A percentile compares a stretch with the other conserved stretches of the same genome.
These are phyloP conservation scores for Coreoperca whiteheadi DNA, from an alignment of 2,113 vertebrate species.

Conservation along the genomic window DNA sequence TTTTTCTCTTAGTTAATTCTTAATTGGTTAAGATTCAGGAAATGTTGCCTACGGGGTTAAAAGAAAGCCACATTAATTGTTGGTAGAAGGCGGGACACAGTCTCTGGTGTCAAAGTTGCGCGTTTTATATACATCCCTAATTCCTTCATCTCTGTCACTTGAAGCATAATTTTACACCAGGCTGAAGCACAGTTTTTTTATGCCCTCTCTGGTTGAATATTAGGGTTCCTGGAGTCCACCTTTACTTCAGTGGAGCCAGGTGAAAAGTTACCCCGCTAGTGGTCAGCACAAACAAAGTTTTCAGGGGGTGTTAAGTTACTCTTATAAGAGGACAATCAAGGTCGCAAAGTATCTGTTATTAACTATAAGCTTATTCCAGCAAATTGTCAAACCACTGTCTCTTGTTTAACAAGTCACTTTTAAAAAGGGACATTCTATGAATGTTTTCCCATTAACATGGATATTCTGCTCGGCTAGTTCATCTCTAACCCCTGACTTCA, in stretches of 20 bases:
- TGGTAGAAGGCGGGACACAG: not conserved
- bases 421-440: not conserved
- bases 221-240: not conserved
- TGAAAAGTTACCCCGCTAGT: not conserved
- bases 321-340: not conserved
- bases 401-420: not conserved
- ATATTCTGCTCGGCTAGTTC: conserved; percentile 9
- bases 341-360: not conserved
- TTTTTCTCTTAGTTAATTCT: too few species aligned
- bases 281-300: not conserved
- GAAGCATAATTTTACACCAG: not conserved
- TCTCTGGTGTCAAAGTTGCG: too few species aligned
- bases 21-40: too few species aligned
- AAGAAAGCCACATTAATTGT: not conserved
- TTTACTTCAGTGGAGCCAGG: not conserved
- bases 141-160: too few species aligned
- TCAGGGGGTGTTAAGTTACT: not conserved
- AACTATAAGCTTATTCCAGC: not conserved
- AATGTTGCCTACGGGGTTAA: not conserved
- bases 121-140: not conserved
- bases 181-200: too few species aligned
- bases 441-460: not conserved
- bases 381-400: not conserved
- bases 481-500: conserved; percentile 10
- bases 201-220: not conserved